These are phyloP conservation scores for Aotus griseimembra DNA, from an alignment of 2,797 vertebrate genomes.

Conservation along the genomic window DNA sequence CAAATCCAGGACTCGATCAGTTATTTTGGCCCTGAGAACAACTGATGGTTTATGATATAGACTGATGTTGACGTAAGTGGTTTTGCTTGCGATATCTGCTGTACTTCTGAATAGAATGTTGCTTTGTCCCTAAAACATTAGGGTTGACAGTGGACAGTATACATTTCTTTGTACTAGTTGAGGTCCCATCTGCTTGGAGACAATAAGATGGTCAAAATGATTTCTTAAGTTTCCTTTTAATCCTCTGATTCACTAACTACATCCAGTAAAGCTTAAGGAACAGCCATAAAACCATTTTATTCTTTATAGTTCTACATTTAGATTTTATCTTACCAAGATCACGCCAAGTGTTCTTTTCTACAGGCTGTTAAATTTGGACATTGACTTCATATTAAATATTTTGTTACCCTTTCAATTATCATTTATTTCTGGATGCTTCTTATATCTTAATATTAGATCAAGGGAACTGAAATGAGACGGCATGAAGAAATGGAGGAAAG, in stretches of 20 bases:
- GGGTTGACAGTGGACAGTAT: background rate
- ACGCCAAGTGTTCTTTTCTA: background rate
- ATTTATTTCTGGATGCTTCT: conserved; percentile 32
- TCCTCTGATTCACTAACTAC: conserved; percentile 24
- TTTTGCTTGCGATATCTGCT: conserved; percentile 11
- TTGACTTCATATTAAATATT: background rate
- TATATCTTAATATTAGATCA: background rate
- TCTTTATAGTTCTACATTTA: conserved; percentile 16
- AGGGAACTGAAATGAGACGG: background rate
- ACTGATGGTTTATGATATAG: background rate
- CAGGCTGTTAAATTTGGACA: conserved; percentile 15
- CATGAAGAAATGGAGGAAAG: background rate
- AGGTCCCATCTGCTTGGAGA: background rate
- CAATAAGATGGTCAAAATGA: background rate
- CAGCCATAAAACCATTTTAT: background rate
- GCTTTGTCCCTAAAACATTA: background rate
- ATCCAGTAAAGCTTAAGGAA: background rate
- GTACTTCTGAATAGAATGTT: conserved; percentile 22
- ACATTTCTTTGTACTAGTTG: background rate
- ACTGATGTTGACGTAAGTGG: background rate
- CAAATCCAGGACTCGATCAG: conserved; percentile 11
- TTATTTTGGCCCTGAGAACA: conserved; percentile 12
- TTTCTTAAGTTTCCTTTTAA: background rate
- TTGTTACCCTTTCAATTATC: background rate
- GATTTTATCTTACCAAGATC: background rate